Evolutionary conservation across 2,113 vertebrate genomes (phyloP).

Genomic region (Alaudala cheleensis): DNA sequence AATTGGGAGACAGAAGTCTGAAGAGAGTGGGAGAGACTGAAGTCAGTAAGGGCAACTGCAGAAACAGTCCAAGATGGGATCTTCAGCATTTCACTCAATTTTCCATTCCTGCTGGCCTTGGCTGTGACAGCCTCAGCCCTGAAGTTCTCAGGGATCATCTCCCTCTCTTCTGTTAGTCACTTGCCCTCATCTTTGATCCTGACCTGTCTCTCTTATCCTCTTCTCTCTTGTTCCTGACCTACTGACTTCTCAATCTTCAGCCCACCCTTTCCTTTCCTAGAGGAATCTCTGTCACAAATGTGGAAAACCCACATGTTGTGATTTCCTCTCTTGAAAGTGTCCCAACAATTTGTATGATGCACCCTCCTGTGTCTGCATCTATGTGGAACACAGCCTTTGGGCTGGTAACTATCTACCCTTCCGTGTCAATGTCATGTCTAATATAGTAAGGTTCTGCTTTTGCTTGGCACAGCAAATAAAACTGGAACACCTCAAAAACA

Average conservation of each 20-base stretch:
- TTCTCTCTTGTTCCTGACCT: neutral
- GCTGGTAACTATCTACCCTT: neutral
- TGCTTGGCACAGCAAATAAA: neutral
- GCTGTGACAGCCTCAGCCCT: neutral
- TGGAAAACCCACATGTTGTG: neutral
- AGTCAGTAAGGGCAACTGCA: neutral
- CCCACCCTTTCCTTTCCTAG: neutral
- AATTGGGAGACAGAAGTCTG: neutral
- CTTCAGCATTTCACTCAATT: neutral
- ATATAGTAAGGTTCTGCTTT: neutral
- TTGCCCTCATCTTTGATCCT: neutral
- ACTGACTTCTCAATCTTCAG: neutral
- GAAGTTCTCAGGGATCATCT: neutral
- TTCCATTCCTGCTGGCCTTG: neutral
- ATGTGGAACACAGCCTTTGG: neutral
- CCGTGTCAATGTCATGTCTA: neutral
- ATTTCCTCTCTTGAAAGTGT: neutral
- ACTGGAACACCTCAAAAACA: neutral
- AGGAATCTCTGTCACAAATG: neutral
- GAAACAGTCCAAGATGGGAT: neutral
- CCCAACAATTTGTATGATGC: neutral
- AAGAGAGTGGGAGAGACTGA: neutral
- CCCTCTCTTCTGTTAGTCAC: neutral
- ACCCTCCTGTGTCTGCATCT: neutral
- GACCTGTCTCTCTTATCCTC: neutral